These are phyloP conservation scores for Pseudococcus longispinus DNA, from an alignment of 2,888 invertebrate genomes.

Conservation along the genomic window DNA sequence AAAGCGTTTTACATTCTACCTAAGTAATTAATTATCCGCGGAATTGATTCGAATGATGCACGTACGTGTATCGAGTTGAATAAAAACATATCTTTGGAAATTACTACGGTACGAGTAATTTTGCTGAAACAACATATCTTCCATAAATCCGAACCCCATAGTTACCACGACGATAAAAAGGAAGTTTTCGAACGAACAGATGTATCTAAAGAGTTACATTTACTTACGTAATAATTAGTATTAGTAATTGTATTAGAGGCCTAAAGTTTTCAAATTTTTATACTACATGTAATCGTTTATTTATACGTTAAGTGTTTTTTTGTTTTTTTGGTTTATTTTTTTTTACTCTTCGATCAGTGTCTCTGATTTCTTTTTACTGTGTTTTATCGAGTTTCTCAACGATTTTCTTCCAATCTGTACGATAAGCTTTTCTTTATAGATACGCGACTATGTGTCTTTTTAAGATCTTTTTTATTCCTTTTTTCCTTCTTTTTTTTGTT, in stretches of 20 bases:
- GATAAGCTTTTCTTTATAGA: conserved; percentile 4
- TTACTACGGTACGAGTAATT: background rate
- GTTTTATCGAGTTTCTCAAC: conserved; percentile 1
- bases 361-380: conserved; percentile 17
- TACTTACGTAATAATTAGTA: background rate
- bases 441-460: background rate
- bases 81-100: conserved; percentile 7
- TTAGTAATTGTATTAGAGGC: conserved; percentile 39
- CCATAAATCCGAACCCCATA: conserved; percentile 3
- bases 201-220: background rate
- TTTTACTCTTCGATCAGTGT: conserved; percentile 15
- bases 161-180: conserved; percentile 9
- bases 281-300: conserved; percentile 8
- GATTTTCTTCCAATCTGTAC: conserved; percentile 24
- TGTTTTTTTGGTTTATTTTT: background rate
- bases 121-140: conserved; percentile 1
- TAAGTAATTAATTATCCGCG: background rate
- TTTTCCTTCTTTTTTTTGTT: background rate
- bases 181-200: background rate
- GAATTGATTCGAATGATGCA: background rate
- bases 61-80: background rate
- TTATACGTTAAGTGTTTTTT: background rate
- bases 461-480: background rate
- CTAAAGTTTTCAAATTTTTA: conserved; percentile 34
- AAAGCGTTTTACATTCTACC: background rate